Evolutionary conservation across 2,888 invertebrate genomes (phyloP).

Genomic region (Syrista parreyssii): DNA sequence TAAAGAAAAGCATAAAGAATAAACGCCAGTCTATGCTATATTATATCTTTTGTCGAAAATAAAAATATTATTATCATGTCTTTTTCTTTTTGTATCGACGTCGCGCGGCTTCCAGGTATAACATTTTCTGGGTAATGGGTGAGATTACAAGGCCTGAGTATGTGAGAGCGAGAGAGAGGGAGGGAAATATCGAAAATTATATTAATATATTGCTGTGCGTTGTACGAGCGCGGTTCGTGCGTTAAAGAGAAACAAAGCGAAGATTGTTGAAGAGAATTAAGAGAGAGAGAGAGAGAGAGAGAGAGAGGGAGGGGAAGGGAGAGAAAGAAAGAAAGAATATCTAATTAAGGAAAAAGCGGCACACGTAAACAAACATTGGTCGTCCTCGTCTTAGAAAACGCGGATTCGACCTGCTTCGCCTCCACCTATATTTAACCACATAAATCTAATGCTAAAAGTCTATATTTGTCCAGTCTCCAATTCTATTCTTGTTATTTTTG

Average conservation of each 20-base stretch:
- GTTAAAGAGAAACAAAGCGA: background rate
- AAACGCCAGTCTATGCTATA: too few relatives aligned
- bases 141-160: background rate
- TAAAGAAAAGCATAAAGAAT: background rate
- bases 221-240: background rate
- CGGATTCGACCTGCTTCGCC: slow-evolving; percentile 4
- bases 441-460: slow-evolving; percentile 18
- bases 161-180: background rate
- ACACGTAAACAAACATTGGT: background rate
- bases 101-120: background rate
- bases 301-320: too few relatives aligned
- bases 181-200: background rate
- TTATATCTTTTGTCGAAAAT: too few relatives aligned
- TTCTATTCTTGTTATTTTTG: slow-evolving; percentile 46
- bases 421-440: slow-evolving; percentile 1
- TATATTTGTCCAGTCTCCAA: slow-evolving; percentile 33
- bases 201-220: background rate
- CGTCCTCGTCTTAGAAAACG: background rate
- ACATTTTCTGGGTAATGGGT: background rate
- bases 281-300: slow-evolving; percentile 2
- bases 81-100: background rate
- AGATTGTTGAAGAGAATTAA: background rate
- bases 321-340: slow-evolving; percentile 7
- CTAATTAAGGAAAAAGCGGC: background rate
- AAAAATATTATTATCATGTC: background rate